Evolutionary conservation across 2,797 vertebrate genomes (phyloP).

Genomic region (Rhinoraja longicauda): DNA sequence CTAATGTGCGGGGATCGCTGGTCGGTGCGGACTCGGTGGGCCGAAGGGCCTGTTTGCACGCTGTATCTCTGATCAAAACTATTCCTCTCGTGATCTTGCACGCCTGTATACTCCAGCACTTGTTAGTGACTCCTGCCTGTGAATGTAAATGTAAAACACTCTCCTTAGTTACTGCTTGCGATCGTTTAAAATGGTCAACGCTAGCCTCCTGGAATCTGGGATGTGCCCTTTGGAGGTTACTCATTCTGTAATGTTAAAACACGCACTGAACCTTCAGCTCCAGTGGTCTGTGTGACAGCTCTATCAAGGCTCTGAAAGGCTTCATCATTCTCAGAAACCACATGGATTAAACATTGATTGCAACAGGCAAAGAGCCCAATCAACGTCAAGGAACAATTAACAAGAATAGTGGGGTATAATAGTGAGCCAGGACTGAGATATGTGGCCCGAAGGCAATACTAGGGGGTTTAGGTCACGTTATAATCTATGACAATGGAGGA

Average conservation of each 20-base stretch:
- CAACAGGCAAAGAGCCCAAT: neutral
- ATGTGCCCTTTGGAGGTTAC: neutral
- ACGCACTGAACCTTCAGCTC: neutral
- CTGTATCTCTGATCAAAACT: too few species aligned
- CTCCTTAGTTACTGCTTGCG: neutral
- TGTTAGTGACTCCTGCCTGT: too few species aligned
- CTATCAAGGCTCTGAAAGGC: neutral
- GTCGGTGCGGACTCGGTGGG: too few species aligned
- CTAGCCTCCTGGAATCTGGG: neutral
- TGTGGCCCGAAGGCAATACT: neutral
- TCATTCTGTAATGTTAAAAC: neutral
- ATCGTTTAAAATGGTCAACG: neutral
- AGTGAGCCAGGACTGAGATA: neutral
- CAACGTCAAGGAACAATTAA: neutral
- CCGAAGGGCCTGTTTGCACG: too few species aligned
- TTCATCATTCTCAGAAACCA: neutral
- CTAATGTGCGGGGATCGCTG: too few species aligned
- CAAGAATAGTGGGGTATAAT: neutral
- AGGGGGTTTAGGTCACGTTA: neutral
- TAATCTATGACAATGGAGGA: neutral
- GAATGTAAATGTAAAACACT: neutral
- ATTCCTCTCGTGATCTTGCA: too few species aligned
- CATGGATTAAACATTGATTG: constrained; percentile 15
- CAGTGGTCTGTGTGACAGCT: neutral
- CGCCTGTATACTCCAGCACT: too few species aligned